Conservation (phyloP, 2,797 vertebrate species). For the Sciurus carolinensis region DNA sequence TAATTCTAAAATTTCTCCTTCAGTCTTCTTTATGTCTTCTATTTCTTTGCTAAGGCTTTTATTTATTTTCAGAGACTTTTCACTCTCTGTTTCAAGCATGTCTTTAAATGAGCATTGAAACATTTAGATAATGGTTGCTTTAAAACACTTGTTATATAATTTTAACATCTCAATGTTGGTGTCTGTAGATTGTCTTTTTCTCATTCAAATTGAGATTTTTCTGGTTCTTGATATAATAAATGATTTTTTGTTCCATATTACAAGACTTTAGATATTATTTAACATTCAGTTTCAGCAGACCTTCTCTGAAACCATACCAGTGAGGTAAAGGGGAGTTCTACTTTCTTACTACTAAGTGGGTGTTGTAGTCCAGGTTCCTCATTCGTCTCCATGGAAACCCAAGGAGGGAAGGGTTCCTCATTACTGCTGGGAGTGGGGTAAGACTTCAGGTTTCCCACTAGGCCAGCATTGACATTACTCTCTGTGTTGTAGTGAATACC, state of each 20-base stretch:
- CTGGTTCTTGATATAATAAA: background rate
- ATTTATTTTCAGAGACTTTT: background rate
- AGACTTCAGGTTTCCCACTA: background rate
- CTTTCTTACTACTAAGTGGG: background rate
- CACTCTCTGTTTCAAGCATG: background rate
- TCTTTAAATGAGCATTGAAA: background rate
- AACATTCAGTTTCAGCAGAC: background rate
- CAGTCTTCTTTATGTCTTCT: background rate
- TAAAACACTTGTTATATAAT: background rate
- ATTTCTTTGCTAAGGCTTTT: background rate
- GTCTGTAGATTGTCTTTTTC: background rate
- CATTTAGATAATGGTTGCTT: background rate
- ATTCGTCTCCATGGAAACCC: background rate
- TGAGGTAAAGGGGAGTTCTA: background rate
- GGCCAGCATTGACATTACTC: background rate
- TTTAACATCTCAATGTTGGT: background rate
- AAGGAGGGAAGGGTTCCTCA: background rate
- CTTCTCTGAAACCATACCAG: background rate
- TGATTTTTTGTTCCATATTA: background rate
- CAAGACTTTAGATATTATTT: background rate
- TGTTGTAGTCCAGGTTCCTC: background rate
- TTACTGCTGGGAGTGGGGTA: background rate
- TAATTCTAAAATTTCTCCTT: constrained; percentile 11
- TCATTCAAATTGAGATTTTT: background rate
- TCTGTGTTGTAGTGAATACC: background rate